Evolutionary conservation across 2,113 vertebrate genomes (phyloP), one percentile per base, ranked within the genome.

Genomic region (Halcyon senegalensis): DNA sequence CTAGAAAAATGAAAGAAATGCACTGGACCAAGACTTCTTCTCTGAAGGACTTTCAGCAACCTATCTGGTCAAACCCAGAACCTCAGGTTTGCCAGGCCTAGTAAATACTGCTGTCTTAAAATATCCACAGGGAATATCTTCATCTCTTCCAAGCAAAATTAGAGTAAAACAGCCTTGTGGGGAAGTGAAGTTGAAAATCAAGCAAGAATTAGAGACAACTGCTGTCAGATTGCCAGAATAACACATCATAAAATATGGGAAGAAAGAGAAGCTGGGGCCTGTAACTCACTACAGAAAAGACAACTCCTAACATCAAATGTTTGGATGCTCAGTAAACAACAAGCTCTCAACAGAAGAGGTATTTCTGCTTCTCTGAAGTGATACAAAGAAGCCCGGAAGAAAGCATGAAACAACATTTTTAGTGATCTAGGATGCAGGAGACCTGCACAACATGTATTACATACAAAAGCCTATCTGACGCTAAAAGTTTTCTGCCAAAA

Each of bases 41-140:
- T 78, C 35, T 69, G 35, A 70, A 69, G 20, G 43, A 74, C 70
- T 37, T 78, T 79, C 69, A 58, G 64, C 46, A 88, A 70, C 33
- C 35, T 11, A 48, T 31, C 33, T 58, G 76, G 64, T 56, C 69
- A 95, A 96, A 96, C 33, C 66, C n/a, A 93, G 90, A 90, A 86
- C 16, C 39, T 43, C 58, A 55, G 72, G 51, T 93, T 60, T 80
- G 64, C 56, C 85, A 94, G 86, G 39, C 30, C 81, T 73, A 39
- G 25, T 84, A 78, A 86, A 62, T n/a, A 43, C 25, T 43, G 39
- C 7, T 37, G 17, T 27, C 46, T 76, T 69, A 35, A 1, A 46
- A 9, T 16, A 75, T 4, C 51, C 3, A 2, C 28, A 80, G 55
- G 28, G 11, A 79, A 50, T 25, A 75, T 15, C 50, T 84, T 70